Evolutionary conservation across 2,888 invertebrate species (phyloP).

Genomic region (Scrobipalpa atriplicella): DNA sequence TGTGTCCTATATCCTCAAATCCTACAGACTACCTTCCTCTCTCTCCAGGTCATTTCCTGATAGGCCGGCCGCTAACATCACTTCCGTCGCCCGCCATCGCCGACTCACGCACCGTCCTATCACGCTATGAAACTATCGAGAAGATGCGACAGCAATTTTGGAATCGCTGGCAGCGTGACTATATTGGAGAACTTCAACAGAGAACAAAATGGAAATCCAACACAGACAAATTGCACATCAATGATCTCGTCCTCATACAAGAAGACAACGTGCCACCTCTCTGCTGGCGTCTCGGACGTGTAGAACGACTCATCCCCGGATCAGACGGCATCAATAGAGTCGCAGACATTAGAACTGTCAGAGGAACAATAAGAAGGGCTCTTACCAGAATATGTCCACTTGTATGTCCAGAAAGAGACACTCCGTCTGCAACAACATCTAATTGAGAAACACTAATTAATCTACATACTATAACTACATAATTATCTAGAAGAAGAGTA

Average conservation of each 20-base stretch:
- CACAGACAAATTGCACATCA: background rate
- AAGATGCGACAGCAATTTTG: background rate
- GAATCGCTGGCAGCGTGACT: background rate
- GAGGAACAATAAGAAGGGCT: background rate
- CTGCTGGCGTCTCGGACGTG: background rate
- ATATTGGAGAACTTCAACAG: background rate
- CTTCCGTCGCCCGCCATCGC: background rate
- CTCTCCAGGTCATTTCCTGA: slow-evolving; percentile 7
- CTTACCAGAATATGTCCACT: background rate
- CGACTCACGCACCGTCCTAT: no score
- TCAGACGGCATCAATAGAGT: background rate
- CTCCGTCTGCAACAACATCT: no score
- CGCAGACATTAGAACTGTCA: background rate
- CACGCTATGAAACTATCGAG: background rate
- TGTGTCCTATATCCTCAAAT: background rate
- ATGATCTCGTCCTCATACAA: background rate
- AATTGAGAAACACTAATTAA: no score
- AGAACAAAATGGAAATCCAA: background rate
- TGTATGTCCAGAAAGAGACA: no score
- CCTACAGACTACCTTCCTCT: background rate
- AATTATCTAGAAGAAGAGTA: no score
- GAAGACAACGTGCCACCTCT: slow-evolving; percentile 14
- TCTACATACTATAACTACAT: no score
- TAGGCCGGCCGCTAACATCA: background rate
- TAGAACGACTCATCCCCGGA: background rate